A percentile compares a stretch with the other conserved stretches of the same genome.
Evolutionary conservation across 2,797 vertebrate genomes (phyloP).

Genomic region (Esox lucius): DNA sequence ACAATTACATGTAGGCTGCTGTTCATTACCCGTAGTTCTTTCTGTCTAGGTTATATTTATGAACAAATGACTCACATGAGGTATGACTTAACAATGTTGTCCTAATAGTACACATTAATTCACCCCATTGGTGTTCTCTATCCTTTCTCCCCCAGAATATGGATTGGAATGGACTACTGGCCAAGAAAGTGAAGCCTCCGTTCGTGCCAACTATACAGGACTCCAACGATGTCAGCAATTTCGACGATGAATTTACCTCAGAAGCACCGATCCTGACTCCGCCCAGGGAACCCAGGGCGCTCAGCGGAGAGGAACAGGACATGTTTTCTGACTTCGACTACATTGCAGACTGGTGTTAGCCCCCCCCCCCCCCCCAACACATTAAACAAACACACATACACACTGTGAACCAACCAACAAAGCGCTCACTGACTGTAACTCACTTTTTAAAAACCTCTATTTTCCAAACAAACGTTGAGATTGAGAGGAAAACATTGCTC

Average conservation of each 20-base stretch:
- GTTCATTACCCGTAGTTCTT: background rate
- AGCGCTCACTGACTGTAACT: slow-evolving; percentile 80
- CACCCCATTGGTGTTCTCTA: background rate
- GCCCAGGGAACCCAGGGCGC: slow-evolving; percentile 91
- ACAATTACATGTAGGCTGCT: background rate
- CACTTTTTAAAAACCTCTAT: slow-evolving; percentile 36
- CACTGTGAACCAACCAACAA: slow-evolving; percentile 72
- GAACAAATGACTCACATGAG: background rate
- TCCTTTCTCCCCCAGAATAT: slow-evolving; percentile 75
- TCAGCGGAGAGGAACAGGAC: slow-evolving; percentile 88
- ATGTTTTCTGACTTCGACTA: slow-evolving; percentile 98
- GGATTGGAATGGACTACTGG: slow-evolving; percentile 90
- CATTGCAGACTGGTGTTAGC: slow-evolving; percentile 99
- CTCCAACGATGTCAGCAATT: slow-evolving; percentile 96
- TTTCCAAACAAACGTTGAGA: slow-evolving; percentile 33
- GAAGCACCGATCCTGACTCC: slow-evolving; percentile 97
- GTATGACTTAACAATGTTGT: background rate
- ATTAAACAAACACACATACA: slow-evolving; percentile 29
- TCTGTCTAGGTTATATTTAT: background rate
- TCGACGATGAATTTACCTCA: slow-evolving; percentile 99
- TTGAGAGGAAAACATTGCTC: slow-evolving; percentile 40
- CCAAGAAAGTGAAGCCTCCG: slow-evolving; percentile 94
- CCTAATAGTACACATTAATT: background rate
- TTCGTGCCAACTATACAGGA: slow-evolving; percentile 93
- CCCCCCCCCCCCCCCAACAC: slow-evolving; percentile 1